Evolutionary conservation across 2,113 vertebrate species (phyloP).

Genomic region (Eulemur macaco): DNA sequence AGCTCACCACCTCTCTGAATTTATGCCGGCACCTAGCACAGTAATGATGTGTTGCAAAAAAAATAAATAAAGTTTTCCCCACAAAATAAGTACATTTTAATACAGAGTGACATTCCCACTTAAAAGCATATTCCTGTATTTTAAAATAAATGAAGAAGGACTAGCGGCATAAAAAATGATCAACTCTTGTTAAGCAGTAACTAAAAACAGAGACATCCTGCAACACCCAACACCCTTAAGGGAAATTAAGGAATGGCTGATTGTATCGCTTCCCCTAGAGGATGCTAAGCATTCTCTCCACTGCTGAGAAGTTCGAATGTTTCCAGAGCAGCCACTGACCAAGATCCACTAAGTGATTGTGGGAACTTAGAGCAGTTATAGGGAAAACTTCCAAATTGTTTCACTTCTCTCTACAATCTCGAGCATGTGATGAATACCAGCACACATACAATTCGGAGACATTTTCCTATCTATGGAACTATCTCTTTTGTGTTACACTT

Average conservation of each 20-base stretch:
- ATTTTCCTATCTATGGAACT: not conserved
- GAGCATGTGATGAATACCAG: not conserved
- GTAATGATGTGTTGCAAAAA: not conserved
- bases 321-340: not conserved
- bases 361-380: not conserved
- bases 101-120: not conserved
- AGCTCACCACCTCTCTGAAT: not conserved
- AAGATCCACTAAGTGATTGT: not conserved
- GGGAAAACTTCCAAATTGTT: not conserved
- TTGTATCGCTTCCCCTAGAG: not conserved
- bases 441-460: not conserved
- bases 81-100: conserved; percentile 35
- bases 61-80: not conserved
- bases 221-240: not conserved
- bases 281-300: not conserved
- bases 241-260: conserved; percentile 9
- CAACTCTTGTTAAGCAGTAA: conserved; percentile 16
- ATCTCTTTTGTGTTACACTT: not conserved
- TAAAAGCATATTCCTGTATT: conserved; percentile 15
- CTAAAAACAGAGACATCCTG: not conserved
- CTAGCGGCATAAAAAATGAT: not conserved
- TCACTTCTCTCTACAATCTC: conserved; percentile 15
- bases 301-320: not conserved
- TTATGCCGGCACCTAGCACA: not conserved
- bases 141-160: conserved; percentile 15